A percentile compares a stretch with the other conserved stretches of the same genome.
phyloP scores from a whole-genome alignment of 2,888 invertebrate species.

The Rugalucina vietnamica region DNA sequence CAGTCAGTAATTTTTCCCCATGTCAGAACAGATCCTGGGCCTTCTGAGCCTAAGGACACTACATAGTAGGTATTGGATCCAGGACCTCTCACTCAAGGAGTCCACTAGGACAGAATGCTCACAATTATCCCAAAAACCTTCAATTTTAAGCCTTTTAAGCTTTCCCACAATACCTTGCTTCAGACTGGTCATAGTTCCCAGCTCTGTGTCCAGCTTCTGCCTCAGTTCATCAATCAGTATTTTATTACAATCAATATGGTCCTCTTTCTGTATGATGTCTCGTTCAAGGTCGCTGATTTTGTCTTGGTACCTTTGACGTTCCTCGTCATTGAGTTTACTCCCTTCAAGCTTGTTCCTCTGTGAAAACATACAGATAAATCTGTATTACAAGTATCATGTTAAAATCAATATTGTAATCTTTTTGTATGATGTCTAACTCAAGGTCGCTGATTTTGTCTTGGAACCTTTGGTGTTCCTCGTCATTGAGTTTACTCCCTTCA shows the following conservation, averaged over 20 bases:
- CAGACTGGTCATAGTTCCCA: slow-evolving; percentile 4
- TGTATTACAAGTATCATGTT: slow-evolving; percentile 49
- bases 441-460: slow-evolving; percentile 48
- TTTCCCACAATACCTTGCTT: too few species aligned
- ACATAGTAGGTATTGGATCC: too few species aligned
- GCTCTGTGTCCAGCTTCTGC: slow-evolving; percentile 56
- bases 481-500: slow-evolving; percentile 30
- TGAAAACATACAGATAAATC: too few species aligned
- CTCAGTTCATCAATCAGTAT: slow-evolving; percentile 55
- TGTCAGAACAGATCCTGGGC: too few species aligned
- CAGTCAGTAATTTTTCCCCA: too few species aligned
- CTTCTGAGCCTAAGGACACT: too few species aligned
- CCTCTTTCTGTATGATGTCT: slow-evolving; percentile 54
- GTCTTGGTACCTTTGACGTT: slow-evolving; percentile 47
- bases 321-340: slow-evolving; percentile 30
- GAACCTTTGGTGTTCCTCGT: slow-evolving; percentile 43
- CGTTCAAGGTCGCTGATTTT: slow-evolving; percentile 48
- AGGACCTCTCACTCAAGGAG: too few species aligned
- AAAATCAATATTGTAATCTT: slow-evolving; percentile 58
- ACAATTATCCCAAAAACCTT: too few species aligned
- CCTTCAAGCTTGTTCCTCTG: slow-evolving; percentile 30
- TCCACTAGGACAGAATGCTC: too few species aligned
- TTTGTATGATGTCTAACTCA: slow-evolving; percentile 50
- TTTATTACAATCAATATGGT: slow-evolving; percentile 57
- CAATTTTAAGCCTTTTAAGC: too few species aligned